phyloP scores from a whole-genome alignment of 1,140 invertebrate species.

The Drosophila truncata region DNA sequence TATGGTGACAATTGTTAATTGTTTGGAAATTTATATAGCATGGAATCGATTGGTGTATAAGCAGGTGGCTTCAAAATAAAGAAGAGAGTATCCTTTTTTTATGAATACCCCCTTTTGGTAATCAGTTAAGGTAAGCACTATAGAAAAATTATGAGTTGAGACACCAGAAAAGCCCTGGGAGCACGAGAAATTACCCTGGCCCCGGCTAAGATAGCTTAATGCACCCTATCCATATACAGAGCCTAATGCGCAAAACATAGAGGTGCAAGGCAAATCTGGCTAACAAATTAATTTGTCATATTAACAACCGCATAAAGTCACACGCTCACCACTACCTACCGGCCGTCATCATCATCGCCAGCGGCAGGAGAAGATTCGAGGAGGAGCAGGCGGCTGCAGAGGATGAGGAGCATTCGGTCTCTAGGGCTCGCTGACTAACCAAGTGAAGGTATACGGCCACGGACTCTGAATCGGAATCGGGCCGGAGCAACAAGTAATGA shows the following conservation, averaged over 20 bases:
- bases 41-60: too few species aligned
- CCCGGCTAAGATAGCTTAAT: conserved; percentile 38
- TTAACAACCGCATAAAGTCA: conserved; percentile 82
- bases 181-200: conserved; percentile 16
- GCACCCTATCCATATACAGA: conserved; percentile 59
- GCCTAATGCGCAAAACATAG: conserved; percentile 29
- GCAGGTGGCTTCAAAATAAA: not conserved
- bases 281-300: conserved; percentile 84
- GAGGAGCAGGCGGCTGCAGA: conserved; percentile 15
- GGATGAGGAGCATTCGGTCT: conserved; percentile 39
- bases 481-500: conserved; percentile 45
- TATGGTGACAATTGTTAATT: conserved; percentile 49
- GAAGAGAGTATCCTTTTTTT: not conserved
- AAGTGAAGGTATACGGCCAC: conserved; percentile 50
- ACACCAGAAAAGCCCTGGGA: not conserved
- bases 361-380: conserved; percentile 14
- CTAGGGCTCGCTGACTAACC: conserved; percentile 55
- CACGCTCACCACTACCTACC: conserved; percentile 61
- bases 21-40: conserved; percentile 15
- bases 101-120: not conserved
- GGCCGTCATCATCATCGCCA: conserved; percentile 53
- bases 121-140: too few species aligned
- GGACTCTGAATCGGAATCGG: conserved; percentile 30
- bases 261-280: conserved; percentile 67
- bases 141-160: not conserved